Evolutionary conservation across 2,113 vertebrate genomes (phyloP).

Genomic region (Ramphastos sulfuratus): DNA sequence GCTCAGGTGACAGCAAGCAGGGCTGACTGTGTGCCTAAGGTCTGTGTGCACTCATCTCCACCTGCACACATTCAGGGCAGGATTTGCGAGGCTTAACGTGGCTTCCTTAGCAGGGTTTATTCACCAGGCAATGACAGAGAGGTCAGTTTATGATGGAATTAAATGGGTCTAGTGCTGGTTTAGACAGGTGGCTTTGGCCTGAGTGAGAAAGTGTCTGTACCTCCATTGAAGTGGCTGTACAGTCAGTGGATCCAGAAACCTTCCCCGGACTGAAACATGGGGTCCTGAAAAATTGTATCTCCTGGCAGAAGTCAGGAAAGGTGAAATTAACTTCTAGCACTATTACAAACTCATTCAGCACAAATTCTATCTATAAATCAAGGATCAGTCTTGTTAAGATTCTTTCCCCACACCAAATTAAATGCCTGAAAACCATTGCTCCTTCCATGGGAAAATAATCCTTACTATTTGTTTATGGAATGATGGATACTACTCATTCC

Average conservation of each 20-base stretch:
- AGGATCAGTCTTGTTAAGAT: not conserved
- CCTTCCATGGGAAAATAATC: not conserved
- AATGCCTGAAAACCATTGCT: not conserved
- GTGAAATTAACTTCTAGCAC: not conserved
- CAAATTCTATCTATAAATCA: not conserved
- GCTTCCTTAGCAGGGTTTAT: not conserved
- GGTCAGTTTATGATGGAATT: not conserved
- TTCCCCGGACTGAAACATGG: not conserved
- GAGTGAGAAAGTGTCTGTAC: not conserved
- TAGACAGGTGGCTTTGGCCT: not conserved
- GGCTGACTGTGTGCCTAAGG: not conserved
- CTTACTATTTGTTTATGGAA: not conserved
- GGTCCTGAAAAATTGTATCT: not conserved
- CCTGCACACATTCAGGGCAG: not conserved
- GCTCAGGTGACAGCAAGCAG: not conserved
- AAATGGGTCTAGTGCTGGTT: not conserved
- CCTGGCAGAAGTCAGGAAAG: not conserved
- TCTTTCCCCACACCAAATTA: not conserved
- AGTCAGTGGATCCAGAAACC: not conserved
- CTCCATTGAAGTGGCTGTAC: not conserved
- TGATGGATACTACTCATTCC: not conserved
- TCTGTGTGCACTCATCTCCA: not conserved
- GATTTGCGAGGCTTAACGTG: not conserved
- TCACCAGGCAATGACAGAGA: not conserved
- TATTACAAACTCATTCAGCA: not conserved